Evolutionary conservation across 2,888 invertebrate species (phyloP).

Genomic region (Hydraecia micacea): DNA sequence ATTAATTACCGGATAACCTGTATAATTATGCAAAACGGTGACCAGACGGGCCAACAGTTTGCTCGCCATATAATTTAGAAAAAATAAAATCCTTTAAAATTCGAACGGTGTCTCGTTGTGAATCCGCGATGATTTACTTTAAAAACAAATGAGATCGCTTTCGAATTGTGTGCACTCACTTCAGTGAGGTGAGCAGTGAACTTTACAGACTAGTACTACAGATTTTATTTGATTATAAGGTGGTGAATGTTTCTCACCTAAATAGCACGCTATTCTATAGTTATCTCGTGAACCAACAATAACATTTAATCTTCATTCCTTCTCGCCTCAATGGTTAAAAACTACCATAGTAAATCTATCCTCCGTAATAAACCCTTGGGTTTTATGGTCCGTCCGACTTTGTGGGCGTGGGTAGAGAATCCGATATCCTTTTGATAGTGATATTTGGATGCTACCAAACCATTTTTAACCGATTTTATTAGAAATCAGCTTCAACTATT

Average conservation of each 20-base stretch:
- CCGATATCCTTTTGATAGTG: background rate
- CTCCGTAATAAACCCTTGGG: slow-evolving; percentile 29
- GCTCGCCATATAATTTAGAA: too few species aligned
- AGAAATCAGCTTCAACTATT: background rate
- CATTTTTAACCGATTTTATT: too few species aligned
- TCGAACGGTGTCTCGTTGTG: background rate
- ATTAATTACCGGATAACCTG: too few species aligned
- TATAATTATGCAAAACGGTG: too few species aligned
- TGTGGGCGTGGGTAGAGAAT: background rate
- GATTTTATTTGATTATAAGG: background rate
- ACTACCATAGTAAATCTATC: slow-evolving; percentile 44
- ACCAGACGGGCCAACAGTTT: too few species aligned
- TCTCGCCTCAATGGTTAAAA: slow-evolving; percentile 37
- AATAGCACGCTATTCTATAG: background rate
- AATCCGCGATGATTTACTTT: background rate
- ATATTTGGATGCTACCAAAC: slow-evolving; percentile 2
- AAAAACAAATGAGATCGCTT: background rate
- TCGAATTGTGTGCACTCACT: background rate
- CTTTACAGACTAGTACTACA: background rate
- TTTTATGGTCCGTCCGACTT: slow-evolving; percentile 34
- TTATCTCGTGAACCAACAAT: background rate
- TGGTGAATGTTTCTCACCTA: too few species aligned
- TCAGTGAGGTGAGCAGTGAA: background rate
- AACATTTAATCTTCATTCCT: slow-evolving; percentile 26
- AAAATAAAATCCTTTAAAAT: background rate